Conservation (phyloP, 2,797 vertebrate genomes). For the Anolis apletophallus region DNA sequence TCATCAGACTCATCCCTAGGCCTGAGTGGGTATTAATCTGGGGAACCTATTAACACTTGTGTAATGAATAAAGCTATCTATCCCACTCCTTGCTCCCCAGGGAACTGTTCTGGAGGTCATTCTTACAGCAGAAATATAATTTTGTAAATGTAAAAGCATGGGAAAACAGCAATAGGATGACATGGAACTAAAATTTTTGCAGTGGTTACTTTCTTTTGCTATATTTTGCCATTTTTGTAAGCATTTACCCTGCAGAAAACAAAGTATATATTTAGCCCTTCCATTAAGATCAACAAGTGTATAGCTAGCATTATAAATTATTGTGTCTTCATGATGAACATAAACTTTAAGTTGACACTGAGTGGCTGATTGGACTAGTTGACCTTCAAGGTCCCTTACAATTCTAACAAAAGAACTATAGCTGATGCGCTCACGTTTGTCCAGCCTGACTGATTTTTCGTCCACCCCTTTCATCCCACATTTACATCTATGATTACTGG, state of each 20-base stretch:
- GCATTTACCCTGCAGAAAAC: neutral
- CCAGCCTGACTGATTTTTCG: neutral
- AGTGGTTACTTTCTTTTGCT: constrained; percentile 48
- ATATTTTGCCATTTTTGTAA: constrained; percentile 3
- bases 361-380: too few relatives aligned
- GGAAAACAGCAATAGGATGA: constrained; percentile 13
- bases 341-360: neutral
- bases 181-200: constrained; percentile 25
- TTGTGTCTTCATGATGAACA: neutral
- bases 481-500: too few relatives aligned
- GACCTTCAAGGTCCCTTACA: neutral
- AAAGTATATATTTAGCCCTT: too few relatives aligned
- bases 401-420: neutral
- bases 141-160: constrained; percentile 50
- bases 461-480: neutral
- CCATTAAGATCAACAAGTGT: too few relatives aligned
- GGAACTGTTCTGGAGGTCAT: constrained; percentile 64
- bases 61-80: constrained; percentile 54
- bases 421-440: neutral
- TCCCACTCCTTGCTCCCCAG: constrained; percentile 17
- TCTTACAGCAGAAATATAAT: constrained; percentile 56
- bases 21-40: too few relatives aligned
- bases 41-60: constrained; percentile 55
- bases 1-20: too few relatives aligned
- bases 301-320: too few relatives aligned